phyloP scores from a whole-genome alignment of 2,888 invertebrate genomes.

The Tetragonula carbonaria region DNA sequence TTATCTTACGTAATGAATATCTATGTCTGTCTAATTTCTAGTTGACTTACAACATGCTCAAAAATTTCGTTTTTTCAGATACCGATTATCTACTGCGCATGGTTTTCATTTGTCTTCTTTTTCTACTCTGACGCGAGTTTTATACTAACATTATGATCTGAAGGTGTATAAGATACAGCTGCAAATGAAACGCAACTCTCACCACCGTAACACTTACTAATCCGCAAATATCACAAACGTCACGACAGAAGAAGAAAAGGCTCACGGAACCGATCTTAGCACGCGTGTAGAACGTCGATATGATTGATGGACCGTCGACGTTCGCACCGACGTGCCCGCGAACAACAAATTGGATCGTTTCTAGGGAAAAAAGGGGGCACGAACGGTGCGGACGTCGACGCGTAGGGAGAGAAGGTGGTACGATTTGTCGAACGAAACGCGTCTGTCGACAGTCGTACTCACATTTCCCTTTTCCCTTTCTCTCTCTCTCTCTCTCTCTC shows the following conservation, averaged over 20 bases:
- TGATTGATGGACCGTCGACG: constrained; percentile 63
- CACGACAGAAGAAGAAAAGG: background rate
- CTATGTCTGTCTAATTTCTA: too few relatives aligned
- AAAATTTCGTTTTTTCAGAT: too few relatives aligned
- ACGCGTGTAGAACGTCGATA: constrained; percentile 44
- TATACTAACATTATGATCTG: too few relatives aligned
- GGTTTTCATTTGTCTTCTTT: too few relatives aligned
- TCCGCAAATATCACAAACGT: background rate
- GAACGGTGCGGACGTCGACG: constrained; percentile 9
- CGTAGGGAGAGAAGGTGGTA: constrained; percentile 39
- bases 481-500: background rate
- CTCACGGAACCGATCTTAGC: constrained; percentile 4
- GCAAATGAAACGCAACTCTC: background rate
- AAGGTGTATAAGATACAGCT: too few relatives aligned
- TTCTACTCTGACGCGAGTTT: too few relatives aligned
- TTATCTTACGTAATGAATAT: too few relatives aligned
- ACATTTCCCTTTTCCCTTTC: background rate
- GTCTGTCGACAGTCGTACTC: constrained; percentile 59
- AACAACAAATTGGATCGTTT: constrained; percentile 70
- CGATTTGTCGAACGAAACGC: constrained; percentile 71
- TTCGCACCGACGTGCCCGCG: constrained; percentile 55
- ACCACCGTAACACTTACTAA: background rate
- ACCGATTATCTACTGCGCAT: too few relatives aligned
- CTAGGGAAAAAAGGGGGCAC: constrained; percentile 24
- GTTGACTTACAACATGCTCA: too few relatives aligned